Base-by-base conservation (phyloP, 2,888 invertebrate genomes). In the Hoplodrina blanda region DNA sequence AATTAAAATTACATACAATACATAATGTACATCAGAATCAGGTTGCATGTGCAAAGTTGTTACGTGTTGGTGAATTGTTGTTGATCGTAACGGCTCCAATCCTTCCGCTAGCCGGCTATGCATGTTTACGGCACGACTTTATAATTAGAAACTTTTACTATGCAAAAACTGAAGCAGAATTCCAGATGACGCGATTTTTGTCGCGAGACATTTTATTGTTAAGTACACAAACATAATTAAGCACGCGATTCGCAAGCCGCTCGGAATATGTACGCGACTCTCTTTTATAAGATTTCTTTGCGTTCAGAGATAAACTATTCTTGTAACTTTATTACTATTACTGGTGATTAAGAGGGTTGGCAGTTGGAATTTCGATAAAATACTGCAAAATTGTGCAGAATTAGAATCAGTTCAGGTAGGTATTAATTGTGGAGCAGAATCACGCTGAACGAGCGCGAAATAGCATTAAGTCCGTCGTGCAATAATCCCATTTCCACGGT, bases 401-500 rank as follows among this genome's bases (percentile, higher is more conserved):
- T 73, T 80, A 73, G 82, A 71, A 76, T 81, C 76, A 86, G 86
- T 87, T 85, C 77, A 86, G 86, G 87, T 85, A 86, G 86, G 87
- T 85, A 87, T 83, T 85, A 75, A 83, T 81, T 83, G 73, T 54
- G 56, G 87, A 86, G 81, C 84, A 89, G 53, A 62, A 60, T 10
- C 50, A 62, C 62, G 77, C 53, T 67, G 87, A 91, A 89, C 87
- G 88, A 92, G 92, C 89, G 90, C 91, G 88, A 92, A 93, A 92
- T 90, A 88, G 89, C 90, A 88, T 91, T 90, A 90, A 89, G 90
- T 88, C 87, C 90, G 89, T 91, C 93, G 93, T 89, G 92, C 91
- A 92, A 91, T 93, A 94, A 94, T 94, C 92, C 91, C 91, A 93
- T 94, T 94, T 94, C 92, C 93, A 94, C 93, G 93, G 93, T 91